Evolutionary conservation across 2,797 vertebrate species (phyloP), one percentile per base, ranked within the genome.

Genomic region (Sylvia borin): DNA sequence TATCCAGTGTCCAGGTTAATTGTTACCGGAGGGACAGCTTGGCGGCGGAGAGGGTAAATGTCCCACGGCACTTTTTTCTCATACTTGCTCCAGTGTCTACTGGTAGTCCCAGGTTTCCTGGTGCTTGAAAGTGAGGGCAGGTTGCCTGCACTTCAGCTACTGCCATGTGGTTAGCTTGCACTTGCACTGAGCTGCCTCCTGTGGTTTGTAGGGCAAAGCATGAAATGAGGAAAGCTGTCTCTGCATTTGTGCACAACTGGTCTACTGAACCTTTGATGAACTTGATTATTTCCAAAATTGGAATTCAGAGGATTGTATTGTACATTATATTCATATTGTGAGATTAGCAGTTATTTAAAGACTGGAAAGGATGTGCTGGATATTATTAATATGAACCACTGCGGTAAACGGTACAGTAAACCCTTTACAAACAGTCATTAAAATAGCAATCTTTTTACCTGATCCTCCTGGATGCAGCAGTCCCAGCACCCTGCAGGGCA

Each of bases 361-460:
- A 71, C 55, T 76, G 20, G 10, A 72, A 83, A 85, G 27, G 55
- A 71, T 60, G 36, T 88, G 25, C 48, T 58, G 51, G 11, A 5
- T 55, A 71, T 38, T 67, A 82, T 90, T 79, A 77, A 24, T 67
- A 85, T 47, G 45, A 93, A 67, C 11, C 11, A 53, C 38, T 70
- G 53, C 1, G 16, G 34, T 48, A 92, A 90, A 86, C 0, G 11
- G 74, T 45, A 88, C 71, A 92, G 83, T 88, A 93, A 95, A 96
- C 92, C 82, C 80, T 88, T 86, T 70, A 61, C 24, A 93, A 93
- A 77, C 45, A 85, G 47, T 72, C 48, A 71, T 65, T 87, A 92
- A 85, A 85, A 82, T 26, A 77, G 43, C n/a, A 67, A 11, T 68
- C 20, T 3, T 48, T 31, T 64, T 76, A 81, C 61, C 26, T 88